A percentile compares a stretch with the other conserved stretches of the same genome.
These are phyloP conservation scores for Dicerorhinus sumatrensis DNA, from an alignment of 2,113 vertebrate genomes.

Conservation along the genomic window DNA sequence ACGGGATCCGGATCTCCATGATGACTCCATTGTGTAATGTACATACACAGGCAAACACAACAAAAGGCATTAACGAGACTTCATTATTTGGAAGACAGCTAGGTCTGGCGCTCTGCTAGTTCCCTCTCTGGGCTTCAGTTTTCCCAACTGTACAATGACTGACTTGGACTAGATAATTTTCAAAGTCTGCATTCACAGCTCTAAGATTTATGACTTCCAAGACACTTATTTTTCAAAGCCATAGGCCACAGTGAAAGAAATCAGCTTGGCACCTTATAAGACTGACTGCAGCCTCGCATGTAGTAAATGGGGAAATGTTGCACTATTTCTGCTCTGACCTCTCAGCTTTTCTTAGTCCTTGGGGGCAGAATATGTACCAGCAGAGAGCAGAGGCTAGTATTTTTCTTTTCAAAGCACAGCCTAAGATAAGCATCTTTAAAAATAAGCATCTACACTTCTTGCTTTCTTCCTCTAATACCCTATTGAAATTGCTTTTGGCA, in stretches of 20 bases:
- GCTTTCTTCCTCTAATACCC: not conserved
- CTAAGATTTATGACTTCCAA: not conserved
- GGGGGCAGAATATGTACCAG: not conserved
- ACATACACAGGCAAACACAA: conserved; percentile 88
- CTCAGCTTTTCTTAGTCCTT: not conserved
- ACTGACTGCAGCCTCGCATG: not conserved
- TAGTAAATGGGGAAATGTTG: not conserved
- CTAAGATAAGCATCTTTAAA: not conserved
- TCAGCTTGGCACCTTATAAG: not conserved
- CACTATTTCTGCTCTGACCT: not conserved
- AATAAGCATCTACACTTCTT: not conserved
- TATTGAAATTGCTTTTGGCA: not conserved
- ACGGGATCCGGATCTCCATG: conserved; percentile 91
- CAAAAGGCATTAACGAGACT: not conserved
- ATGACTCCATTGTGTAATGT: conserved; percentile 89
- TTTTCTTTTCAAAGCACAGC: not conserved
- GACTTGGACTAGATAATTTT: not conserved
- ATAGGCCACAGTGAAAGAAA: not conserved
- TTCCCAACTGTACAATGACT: not conserved
- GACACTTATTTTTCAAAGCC: not conserved
- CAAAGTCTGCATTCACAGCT: not conserved
- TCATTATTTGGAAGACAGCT: no score
- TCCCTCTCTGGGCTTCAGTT: not conserved
- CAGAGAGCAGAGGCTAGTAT: not conserved
- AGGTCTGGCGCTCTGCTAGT: not conserved